Conservation (phyloP, 2,888 invertebrate species). For the Orthosia gothica region DNA sequence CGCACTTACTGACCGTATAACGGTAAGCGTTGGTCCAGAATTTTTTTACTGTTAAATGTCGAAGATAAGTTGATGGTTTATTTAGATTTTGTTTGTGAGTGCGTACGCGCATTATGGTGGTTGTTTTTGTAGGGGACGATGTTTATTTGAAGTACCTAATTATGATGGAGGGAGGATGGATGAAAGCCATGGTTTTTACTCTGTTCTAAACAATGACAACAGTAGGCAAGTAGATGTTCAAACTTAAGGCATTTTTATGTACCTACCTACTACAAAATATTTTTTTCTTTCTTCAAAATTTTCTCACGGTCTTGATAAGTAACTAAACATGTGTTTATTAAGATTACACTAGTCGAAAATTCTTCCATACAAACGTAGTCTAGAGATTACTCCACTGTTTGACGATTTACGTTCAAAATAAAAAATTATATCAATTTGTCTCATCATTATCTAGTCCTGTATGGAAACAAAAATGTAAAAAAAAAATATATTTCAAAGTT, state of each 20-base stretch:
- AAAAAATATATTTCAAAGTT: no score
- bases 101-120: conserved; percentile 47
- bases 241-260: neutral
- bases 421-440: no score
- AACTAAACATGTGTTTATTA: no score
- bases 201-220: neutral
- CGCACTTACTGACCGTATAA: conserved; percentile 74
- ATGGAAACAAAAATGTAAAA: no score
- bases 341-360: no score
- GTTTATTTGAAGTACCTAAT: conserved; percentile 1
- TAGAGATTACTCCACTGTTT: no score
- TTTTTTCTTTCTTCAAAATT: neutral
- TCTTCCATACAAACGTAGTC: no score
- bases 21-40: conserved; percentile 79
- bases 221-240: no score
- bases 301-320: neutral
- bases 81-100: conserved; percentile 69
- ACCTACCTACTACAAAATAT: no score
- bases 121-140: conserved; percentile 40
- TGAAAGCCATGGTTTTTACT: neutral
- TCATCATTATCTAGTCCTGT: no score
- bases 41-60: conserved; percentile 84
- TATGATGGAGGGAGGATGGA: neutral
- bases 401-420: no score
- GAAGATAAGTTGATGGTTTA: conserved; percentile 74